Percentiles rank a stretch among this genome's conserved stretches.
These are phyloP conservation scores for Neogale vison DNA, from an alignment of 2,113 vertebrate species.

Conservation along the genomic window DNA sequence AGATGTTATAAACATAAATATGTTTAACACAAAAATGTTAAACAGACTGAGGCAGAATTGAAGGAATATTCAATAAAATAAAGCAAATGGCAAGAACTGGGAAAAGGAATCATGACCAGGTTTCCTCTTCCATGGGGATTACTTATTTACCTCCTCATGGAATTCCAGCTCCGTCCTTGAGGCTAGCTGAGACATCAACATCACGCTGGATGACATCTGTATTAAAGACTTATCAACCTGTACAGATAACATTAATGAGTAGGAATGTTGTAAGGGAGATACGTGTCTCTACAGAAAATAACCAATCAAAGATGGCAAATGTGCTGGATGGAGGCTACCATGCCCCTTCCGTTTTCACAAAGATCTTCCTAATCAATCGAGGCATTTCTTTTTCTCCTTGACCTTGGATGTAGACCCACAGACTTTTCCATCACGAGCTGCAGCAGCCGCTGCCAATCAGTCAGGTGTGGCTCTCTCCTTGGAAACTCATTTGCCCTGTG, in stretches of 20 bases:
- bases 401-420: neutral
- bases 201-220: neutral
- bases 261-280: neutral
- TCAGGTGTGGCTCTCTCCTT: neutral
- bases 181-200: neutral
- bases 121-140: neutral
- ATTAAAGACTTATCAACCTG: neutral
- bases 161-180: neutral
- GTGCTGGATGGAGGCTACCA: neutral
- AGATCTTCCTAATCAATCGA: neutral
- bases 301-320: neutral
- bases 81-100: neutral
- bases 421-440: neutral
- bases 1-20: neutral
- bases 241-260: neutral
- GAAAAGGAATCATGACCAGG: neutral
- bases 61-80: neutral
- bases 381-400: neutral
- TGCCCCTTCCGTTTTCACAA: neutral
- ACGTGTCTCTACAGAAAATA: neutral
- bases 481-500: constrained; percentile 28
- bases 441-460: neutral
- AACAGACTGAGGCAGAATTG: neutral
- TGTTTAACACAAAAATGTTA: neutral
- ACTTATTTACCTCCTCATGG: neutral